Base-by-base conservation (phyloP, 2,797 vertebrate species). In the Sebastes minor region DNA sequence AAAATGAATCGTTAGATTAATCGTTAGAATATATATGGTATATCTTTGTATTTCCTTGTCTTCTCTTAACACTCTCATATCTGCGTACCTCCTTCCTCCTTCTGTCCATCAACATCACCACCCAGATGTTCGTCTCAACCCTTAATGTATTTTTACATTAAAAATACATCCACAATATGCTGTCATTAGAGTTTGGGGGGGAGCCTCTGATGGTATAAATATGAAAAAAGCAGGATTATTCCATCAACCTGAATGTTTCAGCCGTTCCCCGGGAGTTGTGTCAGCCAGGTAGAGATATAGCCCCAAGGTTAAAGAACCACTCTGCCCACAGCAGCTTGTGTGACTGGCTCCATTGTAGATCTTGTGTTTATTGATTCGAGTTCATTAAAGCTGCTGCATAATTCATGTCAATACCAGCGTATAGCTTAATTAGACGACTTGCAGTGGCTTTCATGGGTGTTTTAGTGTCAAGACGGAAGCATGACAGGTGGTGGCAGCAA, bases 321-420 rank as follows among this genome's bases (percentile, higher is more conserved):
- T 88, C 79, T 80, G 85, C 90, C 89, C 69, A 63, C 74, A 90
- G 86, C 86, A 80, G 90, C 83, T 62, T 86, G 86, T 78, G 71
- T 87, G 89, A 92, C 87, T 72, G 69, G 78, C 81, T 89, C 92
- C 86, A 93, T 94, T 93, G 90, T 85, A 86, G 78, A 91, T 89
- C 85, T 85, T 80, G 74, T 86, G 86, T 92, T 91, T 94, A 92
- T 93, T 91, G 91, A 94, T 94, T 92, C 2, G 23, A 81, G 74
- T 87, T 93, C 88, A 92, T 94, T 94, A 94, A 87, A 90, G 87
- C 86, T 85, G 78, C 83, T 88, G 87, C 86, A 92, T 93, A 90
- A 93, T 94, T 91, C 85, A 92, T 90, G 86, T 82, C 87, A 75
- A 68, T 81, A 78, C 66, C 84, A 77, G 76, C 6, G 28, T 85